Evolutionary conservation across 2,888 invertebrate species (phyloP), one percentile per base, ranked within the genome.

Genomic region (Drosophila nigritarsus): DNA sequence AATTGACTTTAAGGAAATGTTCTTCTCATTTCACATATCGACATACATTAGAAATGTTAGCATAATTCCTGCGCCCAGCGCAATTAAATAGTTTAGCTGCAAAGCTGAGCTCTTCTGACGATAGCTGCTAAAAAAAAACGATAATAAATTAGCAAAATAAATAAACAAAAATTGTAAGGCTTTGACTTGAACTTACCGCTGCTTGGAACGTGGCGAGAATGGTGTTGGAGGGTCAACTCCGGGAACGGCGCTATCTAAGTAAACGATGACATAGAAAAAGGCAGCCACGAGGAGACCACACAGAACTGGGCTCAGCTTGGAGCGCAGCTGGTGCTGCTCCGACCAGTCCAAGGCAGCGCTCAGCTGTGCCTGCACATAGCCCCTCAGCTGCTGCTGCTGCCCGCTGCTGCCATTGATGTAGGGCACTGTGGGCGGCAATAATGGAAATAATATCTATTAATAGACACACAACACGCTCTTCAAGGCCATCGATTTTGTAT

Each of bases 191-290:
- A 38, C 87, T 91, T 84, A 92, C 93, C 94, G 93, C 29, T 94
- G 93, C 40, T 93, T 93, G 77, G 94, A 94, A 30, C 91, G 91
- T 18, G 94, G 94, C 60, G 94, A 94, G 73, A 95, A 94, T 27
- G 95, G 95, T 51, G 94, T 94, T 5, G 95, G 95, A 30, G 95
- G 95, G 89, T 94, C 93, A 5, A 94, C 90, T 20, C 95, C 95
- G 1, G 95, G 95, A 54, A 94, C 92, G 80, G 93, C 93, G 68
- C 95, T 95, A 90, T 95, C 95, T 80, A 95, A 93, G 91, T 95
- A 95, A 29, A 95, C 94, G 82, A 95, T 94, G 65, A 93, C 92
- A 93, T 95, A 95, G 9, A 94, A 94, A 78, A 95, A 94, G 78
- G 94, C 92, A n/a, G 94, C 93, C 60, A 94, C 91, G 4, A 93